Percentiles rank a stretch among this genome's conserved stretches.
Evolutionary conservation across 2,113 vertebrate species (phyloP).

Genomic region (Antennarius striatus): DNA sequence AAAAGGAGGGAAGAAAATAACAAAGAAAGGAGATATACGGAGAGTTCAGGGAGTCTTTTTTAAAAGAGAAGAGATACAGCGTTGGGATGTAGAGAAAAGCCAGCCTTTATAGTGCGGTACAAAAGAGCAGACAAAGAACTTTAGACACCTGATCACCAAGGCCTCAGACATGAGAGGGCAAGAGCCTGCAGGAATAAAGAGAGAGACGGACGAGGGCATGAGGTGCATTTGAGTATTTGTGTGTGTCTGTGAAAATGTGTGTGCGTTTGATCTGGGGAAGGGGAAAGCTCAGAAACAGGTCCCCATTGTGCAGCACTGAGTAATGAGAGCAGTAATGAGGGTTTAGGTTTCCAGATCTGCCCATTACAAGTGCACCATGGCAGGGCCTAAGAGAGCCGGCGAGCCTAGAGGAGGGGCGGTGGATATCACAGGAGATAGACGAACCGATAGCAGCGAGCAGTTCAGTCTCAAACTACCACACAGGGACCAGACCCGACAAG

Average conservation of each 20-base stretch:
- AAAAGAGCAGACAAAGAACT: conserved; percentile 69
- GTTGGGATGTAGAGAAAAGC: conserved; percentile 49
- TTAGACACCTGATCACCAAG: conserved; percentile 67
- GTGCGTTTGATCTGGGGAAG: conserved; percentile 44
- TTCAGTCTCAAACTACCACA: conserved; percentile 57
- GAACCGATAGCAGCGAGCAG: conserved; percentile 56
- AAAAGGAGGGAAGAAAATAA: not conserved
- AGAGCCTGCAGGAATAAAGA: conserved; percentile 57
- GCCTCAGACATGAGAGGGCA: conserved; percentile 50
- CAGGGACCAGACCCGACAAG: conserved; percentile 34
- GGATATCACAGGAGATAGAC: conserved; percentile 55
- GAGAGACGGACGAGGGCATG: conserved; percentile 59
- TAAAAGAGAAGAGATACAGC: conserved; percentile 20
- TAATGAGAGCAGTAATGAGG: conserved; percentile 76
- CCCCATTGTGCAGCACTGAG: conserved; percentile 63
- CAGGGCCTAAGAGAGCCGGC: conserved; percentile 40
- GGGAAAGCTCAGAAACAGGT: conserved; percentile 68
- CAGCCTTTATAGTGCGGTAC: conserved; percentile 60
- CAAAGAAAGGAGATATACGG: not conserved
- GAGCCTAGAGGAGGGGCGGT: conserved; percentile 30
- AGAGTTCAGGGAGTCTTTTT: conserved; percentile 6
- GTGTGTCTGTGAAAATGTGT: conserved; percentile 45
- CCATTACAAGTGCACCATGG: conserved; percentile 60
- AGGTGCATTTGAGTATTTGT: conserved; percentile 59
- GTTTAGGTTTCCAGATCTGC: conserved; percentile 71